Conservation (phyloP, 2,797 vertebrate genomes). For the Neopelma chrysocephalum region DNA sequence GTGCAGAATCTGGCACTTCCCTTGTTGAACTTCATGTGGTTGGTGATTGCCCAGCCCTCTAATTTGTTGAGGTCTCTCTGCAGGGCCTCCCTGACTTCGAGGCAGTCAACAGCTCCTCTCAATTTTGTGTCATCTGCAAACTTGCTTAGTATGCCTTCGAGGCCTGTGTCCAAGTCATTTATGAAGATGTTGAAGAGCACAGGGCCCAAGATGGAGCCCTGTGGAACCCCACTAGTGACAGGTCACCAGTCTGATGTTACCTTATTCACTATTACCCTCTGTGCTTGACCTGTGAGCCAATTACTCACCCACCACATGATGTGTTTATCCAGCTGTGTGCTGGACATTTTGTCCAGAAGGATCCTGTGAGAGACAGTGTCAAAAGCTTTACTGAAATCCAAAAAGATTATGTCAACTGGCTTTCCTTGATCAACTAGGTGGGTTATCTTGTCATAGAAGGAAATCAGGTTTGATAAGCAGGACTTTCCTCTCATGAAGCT, state of each 20-base stretch:
- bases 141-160: neutral
- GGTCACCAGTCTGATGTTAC: neutral
- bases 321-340: neutral
- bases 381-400: neutral
- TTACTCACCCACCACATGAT: neutral
- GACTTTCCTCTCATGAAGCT: neutral
- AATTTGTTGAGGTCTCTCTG: neutral
- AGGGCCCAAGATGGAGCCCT: neutral
- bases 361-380: neutral
- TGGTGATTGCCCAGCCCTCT: neutral
- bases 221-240: neutral
- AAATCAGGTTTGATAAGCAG: neutral
- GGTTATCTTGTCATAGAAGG: neutral
- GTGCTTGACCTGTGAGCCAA: neutral
- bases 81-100: neutral
- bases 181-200: neutral
- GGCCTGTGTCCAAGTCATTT: neutral
- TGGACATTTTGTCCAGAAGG: neutral
- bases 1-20: neutral
- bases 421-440: neutral
- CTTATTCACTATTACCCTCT: neutral
- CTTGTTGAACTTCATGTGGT: neutral
- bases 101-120: neutral
- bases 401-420: neutral
- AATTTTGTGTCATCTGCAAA: neutral